A percentile compares a stretch with the other conserved stretches of the same genome.
phyloP scores from a whole-genome alignment of 2,888 invertebrate species.

The Chloroclysta siterata region DNA sequence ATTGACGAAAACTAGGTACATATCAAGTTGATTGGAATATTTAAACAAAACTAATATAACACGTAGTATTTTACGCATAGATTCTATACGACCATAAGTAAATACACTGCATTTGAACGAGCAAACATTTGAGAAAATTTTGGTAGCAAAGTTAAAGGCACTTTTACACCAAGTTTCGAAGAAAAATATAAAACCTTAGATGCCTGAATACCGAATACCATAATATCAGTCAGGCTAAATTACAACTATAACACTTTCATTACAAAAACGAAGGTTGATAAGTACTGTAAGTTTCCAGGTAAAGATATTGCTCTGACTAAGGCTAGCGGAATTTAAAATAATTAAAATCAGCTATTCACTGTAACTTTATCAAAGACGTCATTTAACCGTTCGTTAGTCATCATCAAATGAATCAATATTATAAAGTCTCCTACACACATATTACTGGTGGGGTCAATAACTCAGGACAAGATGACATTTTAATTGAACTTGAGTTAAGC shows the following conservation, averaged over 20 bases:
- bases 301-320: constrained; percentile 41
- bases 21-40: background rate
- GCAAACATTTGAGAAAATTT: constrained; percentile 31
- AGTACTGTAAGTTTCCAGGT: constrained; percentile 13
- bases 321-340: constrained; percentile 45
- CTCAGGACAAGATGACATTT: constrained; percentile 9
- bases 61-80: background rate
- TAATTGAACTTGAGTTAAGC: background rate
- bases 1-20: no score
- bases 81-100: constrained; percentile 30
- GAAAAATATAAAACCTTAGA: background rate
- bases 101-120: constrained; percentile 34
- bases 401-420: constrained; percentile 56
- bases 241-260: no score
- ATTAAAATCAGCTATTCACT: constrained; percentile 44
- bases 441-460: constrained; percentile 31
- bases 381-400: constrained; percentile 51
- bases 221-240: no score
- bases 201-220: background rate
- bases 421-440: constrained; percentile 28
- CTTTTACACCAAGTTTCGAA: background rate
- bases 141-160: background rate
- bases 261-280: background rate
- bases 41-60: background rate
- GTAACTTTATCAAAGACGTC: constrained; percentile 52